Evolutionary conservation across 2,888 invertebrate species (phyloP), one percentile per base, ranked within the genome.

Genomic region (Lycaena phlaeas): DNA sequence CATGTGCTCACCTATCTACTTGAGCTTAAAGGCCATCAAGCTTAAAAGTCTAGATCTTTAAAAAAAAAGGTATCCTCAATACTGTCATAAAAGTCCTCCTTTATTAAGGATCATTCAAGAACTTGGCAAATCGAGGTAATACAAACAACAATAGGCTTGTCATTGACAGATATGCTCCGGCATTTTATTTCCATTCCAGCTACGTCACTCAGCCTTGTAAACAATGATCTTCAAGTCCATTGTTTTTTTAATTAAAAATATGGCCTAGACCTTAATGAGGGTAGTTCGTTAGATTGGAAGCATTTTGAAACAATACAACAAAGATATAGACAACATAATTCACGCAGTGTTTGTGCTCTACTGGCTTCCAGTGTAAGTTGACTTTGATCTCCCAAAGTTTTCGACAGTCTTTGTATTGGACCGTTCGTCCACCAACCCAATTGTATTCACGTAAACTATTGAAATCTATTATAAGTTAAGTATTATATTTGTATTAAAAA

Each of bases 151-250:
- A 31, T 31, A 11, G 31, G 17, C 10, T 18, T 31, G 31, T 31
- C 31, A 31, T 31, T 31, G 15, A 18, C 18, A 31, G 31, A 18
- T 31, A n/a, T n/a, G n/a, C n/a, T 17, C 31, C 15, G 15, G 17
- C 31, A 15, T 6, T 31, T 31, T 31, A 17, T 31, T 17, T 18
- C 18, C 34, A 22, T 34, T 34, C 11, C 22, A 34, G 11, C 12
- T 22, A 34, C 34, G 18, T 34, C 22, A 22, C 22, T 5, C 22
- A 22, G 22, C 22, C 22, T 12, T 34, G 34, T 34, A 34, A 34
- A 34, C 34, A 22, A 34, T 34, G 34, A 34, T 34, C 18, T 34
- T 34, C 34, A 12, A 34, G 34, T 9, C 22, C 22, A 34, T 34
- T 34, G 34, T 34, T 34, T 34, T 22, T 31, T 34, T 34, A 12